A percentile compares a stretch with the other conserved stretches of the same genome.
Conservation (phyloP, 2,888 invertebrate species). For the Nipponacmea schrenckii region DNA sequence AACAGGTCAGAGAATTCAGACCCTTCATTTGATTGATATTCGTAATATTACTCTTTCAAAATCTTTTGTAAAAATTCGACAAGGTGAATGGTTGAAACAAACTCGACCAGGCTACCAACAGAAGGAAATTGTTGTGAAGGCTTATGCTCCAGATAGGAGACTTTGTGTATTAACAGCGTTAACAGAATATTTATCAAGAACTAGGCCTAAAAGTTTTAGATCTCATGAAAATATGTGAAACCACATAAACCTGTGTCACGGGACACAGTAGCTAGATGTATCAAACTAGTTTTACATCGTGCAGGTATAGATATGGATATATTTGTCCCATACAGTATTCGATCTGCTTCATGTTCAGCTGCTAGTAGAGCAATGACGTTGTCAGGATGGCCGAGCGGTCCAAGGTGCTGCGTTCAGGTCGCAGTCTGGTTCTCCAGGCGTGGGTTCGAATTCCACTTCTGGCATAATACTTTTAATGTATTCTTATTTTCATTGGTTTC, state of each 20-base stretch:
- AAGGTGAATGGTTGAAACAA: neutral
- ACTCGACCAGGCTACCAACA: neutral
- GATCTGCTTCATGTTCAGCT: neutral
- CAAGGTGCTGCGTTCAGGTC: too few species aligned
- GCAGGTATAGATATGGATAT: neutral
- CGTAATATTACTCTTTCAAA: neutral
- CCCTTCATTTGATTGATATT: neutral
- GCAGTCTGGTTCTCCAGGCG: too few species aligned
- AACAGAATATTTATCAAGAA: too few species aligned
- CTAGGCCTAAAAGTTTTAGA: constrained; percentile 16
- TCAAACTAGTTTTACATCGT: neutral
- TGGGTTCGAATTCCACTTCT: too few species aligned
- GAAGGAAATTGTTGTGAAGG: too few species aligned
- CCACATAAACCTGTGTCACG: constrained; percentile 1
- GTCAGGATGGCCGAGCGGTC: too few species aligned
- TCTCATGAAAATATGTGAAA: too few species aligned
- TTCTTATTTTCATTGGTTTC: too few species aligned
- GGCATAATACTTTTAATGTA: too few species aligned
- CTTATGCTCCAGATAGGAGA: too few species aligned
- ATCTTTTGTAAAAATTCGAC: neutral
- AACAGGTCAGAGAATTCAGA: neutral
- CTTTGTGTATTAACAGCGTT: too few species aligned
- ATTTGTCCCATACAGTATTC: neutral
- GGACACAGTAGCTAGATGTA: neutral
- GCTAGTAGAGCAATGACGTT: neutral